phyloP scores from a whole-genome alignment of 2,797 vertebrate species.

The Cephalopachus bancanus region DNA sequence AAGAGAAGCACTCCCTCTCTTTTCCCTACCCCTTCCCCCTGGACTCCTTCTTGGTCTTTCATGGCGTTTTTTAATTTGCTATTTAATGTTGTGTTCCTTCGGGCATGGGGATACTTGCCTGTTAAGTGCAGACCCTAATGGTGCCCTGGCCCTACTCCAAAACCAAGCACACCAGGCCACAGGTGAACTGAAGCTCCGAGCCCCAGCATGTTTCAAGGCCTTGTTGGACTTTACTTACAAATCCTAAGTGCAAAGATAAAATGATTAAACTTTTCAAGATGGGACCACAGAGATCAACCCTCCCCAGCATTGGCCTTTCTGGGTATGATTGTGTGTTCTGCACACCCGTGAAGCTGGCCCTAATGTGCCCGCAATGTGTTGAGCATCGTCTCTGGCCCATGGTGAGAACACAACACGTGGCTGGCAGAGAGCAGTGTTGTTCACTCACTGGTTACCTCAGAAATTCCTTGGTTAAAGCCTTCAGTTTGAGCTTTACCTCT shows the following conservation, averaged over 20 bases:
- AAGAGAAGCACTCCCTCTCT: background rate
- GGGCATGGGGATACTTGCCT: background rate
- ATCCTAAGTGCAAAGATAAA: conserved; percentile 31
- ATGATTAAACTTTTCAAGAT: background rate
- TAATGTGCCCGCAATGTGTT: background rate
- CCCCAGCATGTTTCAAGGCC: background rate
- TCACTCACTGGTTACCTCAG: background rate
- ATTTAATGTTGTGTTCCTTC: background rate
- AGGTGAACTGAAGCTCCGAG: background rate
- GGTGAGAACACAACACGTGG: background rate
- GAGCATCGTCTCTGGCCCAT: background rate
- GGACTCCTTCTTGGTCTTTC: background rate
- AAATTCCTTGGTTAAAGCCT: background rate
- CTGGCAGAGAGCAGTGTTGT: background rate
- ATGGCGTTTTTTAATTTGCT: background rate
- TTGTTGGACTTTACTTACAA: background rate
- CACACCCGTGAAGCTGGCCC: background rate
- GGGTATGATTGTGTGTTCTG: background rate
- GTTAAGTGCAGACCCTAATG: background rate
- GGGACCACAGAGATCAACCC: background rate
- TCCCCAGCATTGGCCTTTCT: background rate
- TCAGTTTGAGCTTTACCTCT: background rate
- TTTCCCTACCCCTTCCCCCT: too few relatives aligned
- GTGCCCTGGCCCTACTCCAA: background rate
- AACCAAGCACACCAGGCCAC: background rate